Evolutionary conservation across 2,113 vertebrate species (phyloP).

Genomic region (Brachypteracias leptosomus): DNA sequence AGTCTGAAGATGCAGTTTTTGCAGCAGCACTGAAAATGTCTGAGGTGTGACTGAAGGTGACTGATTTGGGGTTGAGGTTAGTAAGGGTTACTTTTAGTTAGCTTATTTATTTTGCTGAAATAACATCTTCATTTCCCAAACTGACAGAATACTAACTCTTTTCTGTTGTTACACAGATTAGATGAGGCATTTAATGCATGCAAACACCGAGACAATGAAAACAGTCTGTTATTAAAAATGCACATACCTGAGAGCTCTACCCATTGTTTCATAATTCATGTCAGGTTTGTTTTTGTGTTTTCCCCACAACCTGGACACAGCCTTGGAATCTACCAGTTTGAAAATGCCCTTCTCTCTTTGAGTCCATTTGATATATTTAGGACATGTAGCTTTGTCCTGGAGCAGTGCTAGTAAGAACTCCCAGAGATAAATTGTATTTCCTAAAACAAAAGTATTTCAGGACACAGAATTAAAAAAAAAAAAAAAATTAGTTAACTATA

Average conservation of each 20-base stretch:
- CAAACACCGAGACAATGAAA: background rate
- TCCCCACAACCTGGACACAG: slow-evolving; percentile 93
- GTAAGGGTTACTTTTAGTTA: background rate
- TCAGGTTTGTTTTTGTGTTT: slow-evolving; percentile 99
- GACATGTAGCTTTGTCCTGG: slow-evolving; percentile 94
- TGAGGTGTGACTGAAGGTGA: background rate
- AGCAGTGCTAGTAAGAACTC: slow-evolving; percentile 95
- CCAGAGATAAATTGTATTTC: slow-evolving; percentile 97
- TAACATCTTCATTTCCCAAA: background rate
- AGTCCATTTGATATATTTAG: slow-evolving; percentile 98
- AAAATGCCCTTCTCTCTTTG: slow-evolving; percentile 94
- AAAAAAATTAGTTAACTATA: background rate
- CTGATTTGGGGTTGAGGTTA: background rate
- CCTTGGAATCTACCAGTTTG: slow-evolving; percentile 97
- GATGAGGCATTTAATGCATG: background rate
- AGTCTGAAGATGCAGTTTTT: background rate
- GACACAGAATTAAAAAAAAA: background rate
- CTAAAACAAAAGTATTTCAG: slow-evolving; percentile 68
- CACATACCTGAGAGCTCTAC: slow-evolving; percentile 92
- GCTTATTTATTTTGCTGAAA: background rate
- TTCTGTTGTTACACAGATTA: background rate
- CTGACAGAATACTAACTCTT: background rate
- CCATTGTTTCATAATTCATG: slow-evolving; percentile 99
- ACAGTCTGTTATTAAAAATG: background rate
- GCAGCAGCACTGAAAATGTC: background rate